These are phyloP conservation scores for Diorhabda carinulata DNA, from an alignment of 1,140 invertebrate species.

Conservation along the genomic window DNA sequence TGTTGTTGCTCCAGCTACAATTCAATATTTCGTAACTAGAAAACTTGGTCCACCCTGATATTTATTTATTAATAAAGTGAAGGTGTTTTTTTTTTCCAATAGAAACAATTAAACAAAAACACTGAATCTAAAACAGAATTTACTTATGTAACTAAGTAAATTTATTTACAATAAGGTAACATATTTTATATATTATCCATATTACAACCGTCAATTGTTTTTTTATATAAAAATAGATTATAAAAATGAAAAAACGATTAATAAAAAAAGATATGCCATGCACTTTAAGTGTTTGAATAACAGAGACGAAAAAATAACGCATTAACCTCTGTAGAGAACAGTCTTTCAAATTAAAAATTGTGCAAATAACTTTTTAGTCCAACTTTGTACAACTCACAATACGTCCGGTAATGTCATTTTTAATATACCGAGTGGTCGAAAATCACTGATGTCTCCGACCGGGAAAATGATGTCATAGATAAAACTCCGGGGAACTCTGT, in stretches of 20 bases:
- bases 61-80: too few species aligned
- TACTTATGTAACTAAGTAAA: constrained; percentile 15
- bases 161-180: constrained; percentile 39
- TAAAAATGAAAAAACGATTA: constrained; percentile 27
- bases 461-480: constrained; percentile 63
- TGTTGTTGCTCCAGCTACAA: too few species aligned
- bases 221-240: constrained; percentile 38
- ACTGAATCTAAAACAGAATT: too few species aligned
- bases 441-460: constrained; percentile 42
- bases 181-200: constrained; percentile 33
- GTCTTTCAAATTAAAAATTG: constrained; percentile 21
- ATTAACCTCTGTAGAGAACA: constrained; percentile 22
- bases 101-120: too few species aligned
- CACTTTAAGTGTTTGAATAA: constrained; percentile 27
- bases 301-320: constrained; percentile 22
- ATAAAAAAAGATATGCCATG: constrained; percentile 33
- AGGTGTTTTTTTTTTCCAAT: too few species aligned
- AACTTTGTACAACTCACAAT: constrained; percentile 28
- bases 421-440: constrained; percentile 30
- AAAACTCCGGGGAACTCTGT: constrained; percentile 62
- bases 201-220: constrained; percentile 33
- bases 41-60: too few species aligned
- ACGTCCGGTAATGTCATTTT: constrained; percentile 10
- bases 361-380: constrained; percentile 18
- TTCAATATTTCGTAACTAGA: too few species aligned